Conservation (phyloP, 2,888 invertebrate genomes). For the Tryphoninae sp. region DNA sequence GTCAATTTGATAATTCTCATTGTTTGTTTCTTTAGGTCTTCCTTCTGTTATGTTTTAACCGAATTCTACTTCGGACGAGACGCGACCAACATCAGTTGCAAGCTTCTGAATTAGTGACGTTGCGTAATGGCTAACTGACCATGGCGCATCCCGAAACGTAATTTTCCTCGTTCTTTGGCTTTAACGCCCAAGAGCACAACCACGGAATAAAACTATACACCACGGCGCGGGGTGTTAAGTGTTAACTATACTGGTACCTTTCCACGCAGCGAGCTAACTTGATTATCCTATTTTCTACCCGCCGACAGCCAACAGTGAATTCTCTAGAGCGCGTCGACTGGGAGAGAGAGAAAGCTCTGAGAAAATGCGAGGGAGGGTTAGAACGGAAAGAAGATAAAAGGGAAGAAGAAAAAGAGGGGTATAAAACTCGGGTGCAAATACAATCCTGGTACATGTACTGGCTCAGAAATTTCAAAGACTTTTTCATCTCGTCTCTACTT, state of each 20-base stretch:
- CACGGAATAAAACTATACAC: slow-evolving; percentile 41
- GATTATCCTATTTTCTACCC: slow-evolving; percentile 60
- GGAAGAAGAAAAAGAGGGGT: slow-evolving; percentile 50
- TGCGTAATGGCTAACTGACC: slow-evolving; percentile 56
- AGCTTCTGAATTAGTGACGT: slow-evolving; percentile 56
- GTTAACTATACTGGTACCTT: slow-evolving; percentile 59
- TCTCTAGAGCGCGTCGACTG: slow-evolving; percentile 43
- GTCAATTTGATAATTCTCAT: neutral
- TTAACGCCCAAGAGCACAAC: slow-evolving; percentile 15
- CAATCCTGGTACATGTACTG: slow-evolving; percentile 43
- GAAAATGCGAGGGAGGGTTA: slow-evolving; percentile 29
- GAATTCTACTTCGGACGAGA: slow-evolving; percentile 33
- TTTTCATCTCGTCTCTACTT: slow-evolving; percentile 32
- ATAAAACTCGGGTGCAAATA: slow-evolving; percentile 57
- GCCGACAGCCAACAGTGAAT: slow-evolving; percentile 58
- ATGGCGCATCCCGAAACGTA: slow-evolving; percentile 40
- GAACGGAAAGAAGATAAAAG: slow-evolving; percentile 34
- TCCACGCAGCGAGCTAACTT: slow-evolving; percentile 53
- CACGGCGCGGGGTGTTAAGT: slow-evolving; percentile 44
- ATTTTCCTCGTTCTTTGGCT: slow-evolving; percentile 44
- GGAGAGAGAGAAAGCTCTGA: slow-evolving; percentile 25
- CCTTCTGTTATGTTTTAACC: slow-evolving; percentile 9
- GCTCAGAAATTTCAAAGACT: slow-evolving; percentile 59
- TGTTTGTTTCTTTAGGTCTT: neutral
- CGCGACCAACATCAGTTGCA: slow-evolving; percentile 23